Evolutionary conservation across 1,140 invertebrate species (phyloP), one percentile per base, ranked within the genome.

Genomic region (Drosophila ercepeae): DNA sequence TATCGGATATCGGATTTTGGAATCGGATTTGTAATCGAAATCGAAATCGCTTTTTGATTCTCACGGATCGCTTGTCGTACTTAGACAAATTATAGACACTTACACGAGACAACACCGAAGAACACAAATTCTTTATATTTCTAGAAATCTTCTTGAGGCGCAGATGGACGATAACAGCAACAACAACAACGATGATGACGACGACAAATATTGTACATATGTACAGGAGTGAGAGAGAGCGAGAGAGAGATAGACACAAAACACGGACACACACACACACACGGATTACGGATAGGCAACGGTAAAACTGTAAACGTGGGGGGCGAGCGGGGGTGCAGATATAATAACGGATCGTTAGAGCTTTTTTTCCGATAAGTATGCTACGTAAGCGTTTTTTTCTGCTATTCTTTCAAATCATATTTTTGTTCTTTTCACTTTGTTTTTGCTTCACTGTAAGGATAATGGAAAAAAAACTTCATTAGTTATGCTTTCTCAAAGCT

Each of bases 141-240:
- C 5, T 36, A 36, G n/a, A n/a, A n/a, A n/a, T n/a, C n/a, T n/a
- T 7, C 34, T 63, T 63, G 53, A 53, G 51, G 45, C 58, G 57
- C 59, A 46, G 68, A 52, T 45, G 49, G 46, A 32, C 25, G 57
- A 77, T 77, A 64, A 59, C 72, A 74, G 63, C 65, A 71, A 72
- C 65, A 84, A 83, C 75, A 78, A 83, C 73, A 78, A 79, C 36
- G 76, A 86, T 64, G 75, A 83, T 53, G 75, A 67, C 61, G 75
- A 84, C 81, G 81, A 84, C 59, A 81, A 88, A 67, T 86, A 86
- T 86, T 88, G 81, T 86, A 86, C 81, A 86, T 86, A 86, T 86
- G 81, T 86, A 86, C 81, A 84, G n/a, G n/a, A n/a, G n/a, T n/a
- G 81, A 72, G 77, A 39, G 58, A 57, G 54, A 53, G 42, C 1